A percentile compares a stretch with the other conserved stretches of the same genome.
Evolutionary conservation across 2,113 vertebrate genomes (phyloP).

Genomic region (Pseudorectes ferrugineus): DNA sequence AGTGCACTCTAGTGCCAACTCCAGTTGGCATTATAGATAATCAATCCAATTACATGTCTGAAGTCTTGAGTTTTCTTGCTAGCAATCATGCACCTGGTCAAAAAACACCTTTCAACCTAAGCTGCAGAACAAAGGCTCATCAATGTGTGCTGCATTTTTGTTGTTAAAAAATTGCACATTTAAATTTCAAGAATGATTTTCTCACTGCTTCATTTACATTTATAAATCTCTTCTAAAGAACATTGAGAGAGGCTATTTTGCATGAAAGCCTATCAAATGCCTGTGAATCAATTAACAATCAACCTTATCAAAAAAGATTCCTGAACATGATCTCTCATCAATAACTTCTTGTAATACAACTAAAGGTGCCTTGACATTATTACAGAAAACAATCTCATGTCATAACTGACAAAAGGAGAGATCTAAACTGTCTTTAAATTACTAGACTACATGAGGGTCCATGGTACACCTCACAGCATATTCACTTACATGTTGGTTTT

Average conservation of each 20-base stretch:
- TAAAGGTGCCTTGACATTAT: constrained; percentile 46
- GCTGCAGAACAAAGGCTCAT: constrained; percentile 51
- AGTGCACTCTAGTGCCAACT: constrained; percentile 24
- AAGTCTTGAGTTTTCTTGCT: constrained; percentile 10
- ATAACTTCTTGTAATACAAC: neutral
- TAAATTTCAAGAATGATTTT: constrained; percentile 21
- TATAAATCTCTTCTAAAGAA: constrained; percentile 41
- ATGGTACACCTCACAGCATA: constrained; percentile 1
- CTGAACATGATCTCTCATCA: neutral
- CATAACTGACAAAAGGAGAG: constrained; percentile 7
- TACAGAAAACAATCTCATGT: constrained; percentile 45
- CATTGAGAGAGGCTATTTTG: constrained; percentile 34
- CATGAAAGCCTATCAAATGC: constrained; percentile 31
- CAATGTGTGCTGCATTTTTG: constrained; percentile 21
- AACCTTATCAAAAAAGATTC: constrained; percentile 21
- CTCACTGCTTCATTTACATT: constrained; percentile 32
- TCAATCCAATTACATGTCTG: constrained; percentile 10
- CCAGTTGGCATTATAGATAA: neutral
- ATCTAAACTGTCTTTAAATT: constrained; percentile 41
- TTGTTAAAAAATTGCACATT: constrained; percentile 64
- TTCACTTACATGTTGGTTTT: constrained; percentile 32
- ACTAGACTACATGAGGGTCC: neutral
- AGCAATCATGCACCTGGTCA: constrained; percentile 19
- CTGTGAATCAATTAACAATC: constrained; percentile 28
- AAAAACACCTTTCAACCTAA: constrained; percentile 48